Conservation (phyloP, 2,113 vertebrate genomes). For the Seriola rivoliana region DNA sequence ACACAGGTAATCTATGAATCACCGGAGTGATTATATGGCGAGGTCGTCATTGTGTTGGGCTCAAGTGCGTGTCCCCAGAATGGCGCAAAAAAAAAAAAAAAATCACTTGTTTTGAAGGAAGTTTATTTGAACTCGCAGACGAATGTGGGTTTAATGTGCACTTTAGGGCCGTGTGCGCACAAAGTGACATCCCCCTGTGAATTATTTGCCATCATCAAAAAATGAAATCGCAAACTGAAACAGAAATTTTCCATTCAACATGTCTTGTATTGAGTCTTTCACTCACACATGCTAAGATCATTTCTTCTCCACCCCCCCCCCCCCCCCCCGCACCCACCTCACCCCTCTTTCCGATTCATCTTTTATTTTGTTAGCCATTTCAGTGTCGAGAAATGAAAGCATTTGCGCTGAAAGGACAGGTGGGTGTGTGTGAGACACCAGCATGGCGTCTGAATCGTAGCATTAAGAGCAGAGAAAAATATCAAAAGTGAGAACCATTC, state of each 20-base stretch:
- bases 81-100: background rate
- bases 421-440: conserved; percentile 79
- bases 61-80: background rate
- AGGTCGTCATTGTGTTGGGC: background rate
- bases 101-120: conserved; percentile 18
- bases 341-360: conserved; percentile 52
- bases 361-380: conserved; percentile 69
- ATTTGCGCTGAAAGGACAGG: conserved; percentile 76
- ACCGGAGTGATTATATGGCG: background rate
- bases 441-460: conserved; percentile 63
- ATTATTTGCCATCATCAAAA: conserved; percentile 58
- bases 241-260: conserved; percentile 49
- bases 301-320: conserved; percentile 8
- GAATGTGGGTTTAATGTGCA: conserved; percentile 28
- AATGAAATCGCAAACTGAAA: conserved; percentile 34
- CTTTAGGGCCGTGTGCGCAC: conserved; percentile 8
- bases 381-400: conserved; percentile 64
- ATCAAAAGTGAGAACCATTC: conserved; percentile 73
- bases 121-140: conserved; percentile 1
- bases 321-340: too few species aligned
- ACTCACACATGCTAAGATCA: conserved; percentile 59
- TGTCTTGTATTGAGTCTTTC: conserved; percentile 41
- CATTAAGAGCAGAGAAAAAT: conserved; percentile 65
- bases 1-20: conserved; percentile 23
- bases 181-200: conserved; percentile 36